Evolutionary conservation across 2,113 vertebrate genomes (phyloP).

Genomic region (Ailuropoda melanoleuca): DNA sequence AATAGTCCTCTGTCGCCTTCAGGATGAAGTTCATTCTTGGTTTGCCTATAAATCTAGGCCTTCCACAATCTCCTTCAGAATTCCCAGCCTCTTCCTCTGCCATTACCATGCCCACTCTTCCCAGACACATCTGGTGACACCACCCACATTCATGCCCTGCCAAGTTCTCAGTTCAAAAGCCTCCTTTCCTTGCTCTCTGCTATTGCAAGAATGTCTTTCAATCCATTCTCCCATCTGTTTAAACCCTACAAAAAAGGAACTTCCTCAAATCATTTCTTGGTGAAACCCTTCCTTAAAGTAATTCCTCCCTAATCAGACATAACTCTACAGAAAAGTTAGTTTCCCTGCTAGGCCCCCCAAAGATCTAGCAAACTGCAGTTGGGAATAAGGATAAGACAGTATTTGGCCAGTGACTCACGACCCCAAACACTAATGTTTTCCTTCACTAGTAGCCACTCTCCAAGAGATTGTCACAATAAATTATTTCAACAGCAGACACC

Average conservation of each 20-base stretch:
- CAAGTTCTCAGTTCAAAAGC: background rate
- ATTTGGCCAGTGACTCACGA: background rate
- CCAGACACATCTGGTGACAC: too few species aligned
- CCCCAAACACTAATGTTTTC: background rate
- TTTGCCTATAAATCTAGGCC: background rate
- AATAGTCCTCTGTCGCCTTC: background rate
- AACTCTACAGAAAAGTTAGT: background rate
- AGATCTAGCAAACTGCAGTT: background rate
- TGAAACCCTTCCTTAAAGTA: background rate
- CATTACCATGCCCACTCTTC: rapidly evolving
- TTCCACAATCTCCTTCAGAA: background rate
- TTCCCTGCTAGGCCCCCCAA: background rate
- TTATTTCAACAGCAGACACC: background rate
- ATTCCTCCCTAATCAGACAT: background rate
- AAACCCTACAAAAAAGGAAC: background rate
- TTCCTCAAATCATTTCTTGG: background rate
- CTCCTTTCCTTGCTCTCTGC: background rate
- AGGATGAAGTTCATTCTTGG: background rate
- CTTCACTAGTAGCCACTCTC: background rate
- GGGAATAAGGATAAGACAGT: background rate
- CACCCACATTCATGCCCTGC: too few species aligned
- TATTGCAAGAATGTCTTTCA: background rate
- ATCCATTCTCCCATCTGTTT: background rate
- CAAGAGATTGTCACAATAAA: background rate
- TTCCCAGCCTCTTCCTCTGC: background rate